Evolutionary conservation across 2,113 vertebrate genomes (phyloP), one percentile per base, ranked within the genome.

Genomic region (Phocoena phocoena): DNA sequence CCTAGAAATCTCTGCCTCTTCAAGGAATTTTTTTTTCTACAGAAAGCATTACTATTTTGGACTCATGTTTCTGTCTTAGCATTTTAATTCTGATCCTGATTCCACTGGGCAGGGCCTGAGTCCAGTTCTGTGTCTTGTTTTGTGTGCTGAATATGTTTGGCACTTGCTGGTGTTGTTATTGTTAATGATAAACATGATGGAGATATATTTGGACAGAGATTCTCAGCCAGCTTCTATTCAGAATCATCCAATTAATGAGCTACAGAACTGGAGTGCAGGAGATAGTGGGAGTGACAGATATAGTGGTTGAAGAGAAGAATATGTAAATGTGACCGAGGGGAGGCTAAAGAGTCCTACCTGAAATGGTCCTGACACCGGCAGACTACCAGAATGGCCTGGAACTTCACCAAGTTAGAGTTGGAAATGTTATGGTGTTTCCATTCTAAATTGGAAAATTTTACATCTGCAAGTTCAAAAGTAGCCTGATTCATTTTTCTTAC

Each of bases 51-150:
- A n/a, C 7, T 70, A 67, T 97, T 87, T 92, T 63, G 83, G 38
- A 8, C 4, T 92, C 18, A 28, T 92, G 15, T 58, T 77, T 90
- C 47, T 71, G 4, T 62, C 6, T 79, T 93, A 58, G 53, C 41
- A 28, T 82, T 91, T 97, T 80, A 84, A 95, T 92, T 92, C 79
- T 89, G 93, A 95, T 71, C 25, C n/a, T 97, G 44, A 96, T 91
- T 71, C 31, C 2, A 68, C 33, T 6, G 21, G 85, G n/a, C 53
- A 93, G 58, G 44, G 91, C 50, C 25, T 3, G 28, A 84, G 68
- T 88, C 58, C 14, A 79, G 28, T 36, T 76, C n/a, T 92, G 1
- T 85, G 31, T 53, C 94, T 62, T n/a, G 1, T 62, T 95, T 80
- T 97, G 74, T 95, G 50, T 71, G 63, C 73, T 95, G 58, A 82